Evolutionary conservation across 23 tunicate species (phyloP), one percentile per base, ranked within the genome.

Genomic region (Diplosoma virens): DNA sequence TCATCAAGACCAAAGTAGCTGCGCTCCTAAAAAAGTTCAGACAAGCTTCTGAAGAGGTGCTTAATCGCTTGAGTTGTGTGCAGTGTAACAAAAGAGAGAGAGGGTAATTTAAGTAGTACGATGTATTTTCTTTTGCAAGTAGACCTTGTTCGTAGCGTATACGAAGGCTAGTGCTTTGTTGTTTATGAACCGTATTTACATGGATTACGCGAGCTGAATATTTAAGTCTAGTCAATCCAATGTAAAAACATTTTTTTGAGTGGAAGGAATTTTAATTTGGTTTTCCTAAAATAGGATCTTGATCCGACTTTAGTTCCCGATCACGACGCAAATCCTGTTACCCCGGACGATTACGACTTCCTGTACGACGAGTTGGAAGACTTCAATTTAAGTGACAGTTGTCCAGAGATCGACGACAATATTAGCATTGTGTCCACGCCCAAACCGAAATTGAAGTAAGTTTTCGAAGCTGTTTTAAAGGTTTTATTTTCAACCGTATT

Each of bases 371-470:
- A 92, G 32, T 48, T 92, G 52, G 97, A 92, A 60, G 97, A 79
- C 33, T 77, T 92, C 27, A 92, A 92, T 46, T 77, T 82, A 24
- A 84, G 91, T 71, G 97, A 92, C 81, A 84, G 91, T 45, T 84
- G 97, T 50, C 97, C 97, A 0, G 97, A 92, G 33, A 58, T 92
- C 4, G 97, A 92, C n/a, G 97, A 92, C 65, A 85, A 82, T 61
- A 80, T 81, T 14, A 84, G 91, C 36, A 85, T 92, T 30, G 81
- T 92, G 16, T 92, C 97, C 5, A 92, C 97, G 1, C 97, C 97
- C 33, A 85, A 85, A 47, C 97, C 97, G 1, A 85, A 85, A 71
- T 52, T 92, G 25, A 69, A 84, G 97, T 92, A 21, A 2, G 67
- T 34, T 35, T 66, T 21, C 6, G 64, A 41, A 9, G 50, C n/a